Conservation (phyloP, 2,797 vertebrate species). For the Diplodus puntazzo region DNA sequence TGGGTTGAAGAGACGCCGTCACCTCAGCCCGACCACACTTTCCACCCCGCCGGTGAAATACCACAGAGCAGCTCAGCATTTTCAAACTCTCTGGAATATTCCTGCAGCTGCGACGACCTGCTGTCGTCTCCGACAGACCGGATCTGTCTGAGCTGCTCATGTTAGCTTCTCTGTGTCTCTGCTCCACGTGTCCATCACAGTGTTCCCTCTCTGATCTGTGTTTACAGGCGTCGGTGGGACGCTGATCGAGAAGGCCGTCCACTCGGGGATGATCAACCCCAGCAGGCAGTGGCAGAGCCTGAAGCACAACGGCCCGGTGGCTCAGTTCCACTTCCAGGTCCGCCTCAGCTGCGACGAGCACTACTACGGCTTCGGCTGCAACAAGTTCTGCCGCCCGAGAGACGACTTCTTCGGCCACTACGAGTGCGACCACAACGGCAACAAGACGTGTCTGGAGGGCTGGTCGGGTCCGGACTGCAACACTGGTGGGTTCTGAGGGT, state of each 20-base stretch:
- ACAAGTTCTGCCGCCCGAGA: conserved; percentile 93
- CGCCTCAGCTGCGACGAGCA: conserved; percentile 91
- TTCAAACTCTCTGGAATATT: conserved; percentile 70
- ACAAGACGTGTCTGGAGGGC: conserved; percentile 95
- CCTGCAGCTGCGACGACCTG: conserved; percentile 35
- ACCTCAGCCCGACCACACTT: conserved; percentile 77
- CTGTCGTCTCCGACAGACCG: not conserved
- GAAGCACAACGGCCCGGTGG: conserved; percentile 87
- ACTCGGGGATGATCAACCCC: conserved; percentile 94
- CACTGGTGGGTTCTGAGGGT: conserved; percentile 38
- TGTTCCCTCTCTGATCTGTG: too few species aligned
- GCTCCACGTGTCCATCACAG: not conserved
- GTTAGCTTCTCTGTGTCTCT: not conserved
- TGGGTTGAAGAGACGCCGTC: conserved; percentile 56
- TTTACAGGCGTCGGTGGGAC: conserved; percentile 22
- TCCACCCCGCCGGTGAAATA: conserved; percentile 79
- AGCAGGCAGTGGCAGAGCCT: conserved; percentile 90
- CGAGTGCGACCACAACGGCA: conserved; percentile 93
- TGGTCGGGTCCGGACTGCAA: conserved; percentile 86
- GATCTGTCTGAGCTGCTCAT: too few species aligned
- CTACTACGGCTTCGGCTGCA: conserved; percentile 94
- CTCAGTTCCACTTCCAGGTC: conserved; percentile 92
- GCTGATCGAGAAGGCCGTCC: conserved; percentile 83
- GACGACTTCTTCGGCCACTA: conserved; percentile 96
- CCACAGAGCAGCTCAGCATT: conserved; percentile 78